Conservation (phyloP, 2,797 vertebrate species). For the Leptoclinus maculatus region DNA sequence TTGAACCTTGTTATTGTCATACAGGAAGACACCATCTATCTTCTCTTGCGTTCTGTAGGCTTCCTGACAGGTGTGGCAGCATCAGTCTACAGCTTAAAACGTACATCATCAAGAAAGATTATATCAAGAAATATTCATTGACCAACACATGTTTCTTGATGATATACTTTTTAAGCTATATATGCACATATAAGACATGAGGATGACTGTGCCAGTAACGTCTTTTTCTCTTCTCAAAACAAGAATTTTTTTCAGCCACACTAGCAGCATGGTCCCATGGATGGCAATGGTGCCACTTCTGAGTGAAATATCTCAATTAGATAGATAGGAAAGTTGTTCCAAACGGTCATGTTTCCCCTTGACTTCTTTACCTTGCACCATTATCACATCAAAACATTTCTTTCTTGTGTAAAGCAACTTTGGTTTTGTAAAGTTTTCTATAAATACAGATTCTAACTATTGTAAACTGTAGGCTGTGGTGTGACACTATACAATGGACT, state of each 20-base stretch:
- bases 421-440: neutral
- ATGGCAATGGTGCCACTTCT: neutral
- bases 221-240: neutral
- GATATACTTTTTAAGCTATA: too few species aligned
- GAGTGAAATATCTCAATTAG: neutral
- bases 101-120: neutral
- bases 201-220: neutral
- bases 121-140: too few species aligned
- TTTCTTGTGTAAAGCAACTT: neutral
- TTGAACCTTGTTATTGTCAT: neutral
- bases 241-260: neutral
- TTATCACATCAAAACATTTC: neutral
- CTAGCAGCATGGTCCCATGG: too few species aligned
- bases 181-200: neutral
- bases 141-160: too few species aligned
- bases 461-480: neutral
- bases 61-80: neutral
- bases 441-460: neutral
- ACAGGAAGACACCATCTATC: neutral
- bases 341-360: neutral
- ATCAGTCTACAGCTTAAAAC: constrained; percentile 4
- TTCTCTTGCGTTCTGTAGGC: constrained; percentile 3
- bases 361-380: neutral
- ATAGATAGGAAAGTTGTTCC: neutral
- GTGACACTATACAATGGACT: neutral